A percentile compares a stretch with the other conserved stretches of the same genome.
phyloP scores from a whole-genome alignment of 2,113 vertebrate species.

The Tylochromis polylepis region DNA sequence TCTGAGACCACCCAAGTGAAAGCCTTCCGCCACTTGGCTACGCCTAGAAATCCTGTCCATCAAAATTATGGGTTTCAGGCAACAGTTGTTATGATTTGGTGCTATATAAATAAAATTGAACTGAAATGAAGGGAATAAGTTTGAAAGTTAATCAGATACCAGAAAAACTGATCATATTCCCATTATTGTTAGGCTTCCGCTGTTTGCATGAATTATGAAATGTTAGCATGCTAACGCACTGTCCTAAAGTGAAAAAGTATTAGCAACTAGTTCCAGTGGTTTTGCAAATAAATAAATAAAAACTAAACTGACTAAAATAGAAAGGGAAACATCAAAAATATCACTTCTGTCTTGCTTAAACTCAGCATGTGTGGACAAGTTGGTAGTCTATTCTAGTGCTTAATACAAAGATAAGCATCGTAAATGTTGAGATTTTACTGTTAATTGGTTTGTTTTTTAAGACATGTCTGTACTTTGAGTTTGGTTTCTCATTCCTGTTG shows the following conservation, averaged over 20 bases:
- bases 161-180: background rate
- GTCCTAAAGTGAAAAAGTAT: background rate
- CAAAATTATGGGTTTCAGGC: no score
- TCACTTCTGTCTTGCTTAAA: background rate
- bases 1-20: no score
- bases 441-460: background rate
- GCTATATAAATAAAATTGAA: no score
- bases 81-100: no score
- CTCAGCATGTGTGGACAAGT: background rate
- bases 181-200: background rate
- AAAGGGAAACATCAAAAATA: background rate
- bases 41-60: no score
- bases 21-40: no score
- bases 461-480: background rate
- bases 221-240: background rate
- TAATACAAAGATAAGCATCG: background rate
- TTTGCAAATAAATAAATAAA: background rate
- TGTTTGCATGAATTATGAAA: background rate
- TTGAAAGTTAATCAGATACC: background rate
- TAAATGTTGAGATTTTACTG: background rate
- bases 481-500: background rate
- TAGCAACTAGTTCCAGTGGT: background rate
- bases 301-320: background rate
- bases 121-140: no score
- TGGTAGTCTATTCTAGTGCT: background rate